phyloP scores from a whole-genome alignment of 2,113 vertebrate genomes.

The Sylvia atricapilla region DNA sequence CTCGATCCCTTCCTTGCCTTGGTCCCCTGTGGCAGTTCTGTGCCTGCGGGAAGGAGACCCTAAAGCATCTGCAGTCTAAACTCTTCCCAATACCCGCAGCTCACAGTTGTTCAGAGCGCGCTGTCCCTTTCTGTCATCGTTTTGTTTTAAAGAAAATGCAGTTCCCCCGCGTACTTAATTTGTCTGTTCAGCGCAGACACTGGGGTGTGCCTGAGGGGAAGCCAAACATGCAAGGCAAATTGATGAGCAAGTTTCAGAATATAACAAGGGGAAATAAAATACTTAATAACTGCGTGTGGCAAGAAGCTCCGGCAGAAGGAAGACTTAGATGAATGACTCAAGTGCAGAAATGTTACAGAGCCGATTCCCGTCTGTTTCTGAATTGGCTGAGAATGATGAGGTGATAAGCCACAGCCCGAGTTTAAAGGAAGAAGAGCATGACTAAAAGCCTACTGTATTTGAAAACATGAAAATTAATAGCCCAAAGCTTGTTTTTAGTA shows the following conservation, averaged over 20 bases:
- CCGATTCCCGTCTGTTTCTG: neutral
- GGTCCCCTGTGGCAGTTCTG: neutral
- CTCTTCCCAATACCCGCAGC: neutral
- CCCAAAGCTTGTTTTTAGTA: neutral
- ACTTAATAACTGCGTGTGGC: neutral
- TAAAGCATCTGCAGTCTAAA: neutral
- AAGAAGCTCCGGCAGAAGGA: neutral
- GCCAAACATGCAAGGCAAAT: neutral
- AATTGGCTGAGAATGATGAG: slow-evolving; percentile 39
- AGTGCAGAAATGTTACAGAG: neutral
- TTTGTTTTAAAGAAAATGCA: neutral
- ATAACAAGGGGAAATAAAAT: neutral
- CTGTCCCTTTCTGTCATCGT: neutral
- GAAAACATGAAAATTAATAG: neutral
- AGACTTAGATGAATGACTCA: slow-evolving; percentile 38
- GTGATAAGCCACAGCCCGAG: slow-evolving; percentile 28
- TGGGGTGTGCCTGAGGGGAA: neutral
- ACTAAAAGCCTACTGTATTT: neutral
- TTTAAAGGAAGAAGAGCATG: slow-evolving; percentile 1
- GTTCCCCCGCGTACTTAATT: neutral
- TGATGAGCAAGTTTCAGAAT: neutral
- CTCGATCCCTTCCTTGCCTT: neutral
- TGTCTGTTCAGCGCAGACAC: neutral
- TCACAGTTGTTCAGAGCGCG: neutral
- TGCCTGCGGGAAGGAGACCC: neutral